These are phyloP conservation scores for Ascidia mentula DNA, from an alignment of 23 tunicate genomes.

Conservation along the genomic window DNA sequence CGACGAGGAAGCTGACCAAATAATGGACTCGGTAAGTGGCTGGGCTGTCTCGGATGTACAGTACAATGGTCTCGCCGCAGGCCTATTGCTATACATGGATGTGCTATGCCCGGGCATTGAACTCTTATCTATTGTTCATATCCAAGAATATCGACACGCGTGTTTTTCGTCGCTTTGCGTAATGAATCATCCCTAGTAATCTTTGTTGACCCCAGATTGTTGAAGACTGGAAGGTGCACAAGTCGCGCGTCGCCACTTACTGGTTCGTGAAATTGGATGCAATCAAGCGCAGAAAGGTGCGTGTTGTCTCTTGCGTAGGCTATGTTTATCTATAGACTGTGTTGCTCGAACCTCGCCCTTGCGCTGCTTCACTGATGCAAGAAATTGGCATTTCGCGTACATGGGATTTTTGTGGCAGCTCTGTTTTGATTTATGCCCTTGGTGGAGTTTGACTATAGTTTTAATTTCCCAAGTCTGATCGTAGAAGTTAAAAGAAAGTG, in stretches of 20 bases:
- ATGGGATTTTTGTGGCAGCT: too few relatives aligned
- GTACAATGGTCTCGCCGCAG: not conserved
- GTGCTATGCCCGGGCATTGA: not conserved
- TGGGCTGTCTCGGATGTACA: not conserved
- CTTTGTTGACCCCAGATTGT: slow-evolving; percentile 34
- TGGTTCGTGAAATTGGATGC: slow-evolving; percentile 89
- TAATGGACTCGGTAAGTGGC: slow-evolving; percentile 50
- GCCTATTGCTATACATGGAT: not conserved
- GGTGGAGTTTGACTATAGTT: too few relatives aligned
- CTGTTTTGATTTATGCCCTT: too few relatives aligned
- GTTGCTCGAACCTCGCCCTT: too few relatives aligned
- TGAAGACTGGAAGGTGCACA: slow-evolving; percentile 69
- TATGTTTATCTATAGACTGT: too few relatives aligned
- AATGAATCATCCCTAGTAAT: not conserved
- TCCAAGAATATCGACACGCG: not conserved
- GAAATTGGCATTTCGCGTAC: too few relatives aligned
- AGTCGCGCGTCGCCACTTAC: slow-evolving; percentile 66
- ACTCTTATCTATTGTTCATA: not conserved
- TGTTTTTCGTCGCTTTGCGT: too few relatives aligned
- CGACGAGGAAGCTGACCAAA: slow-evolving; percentile 55
- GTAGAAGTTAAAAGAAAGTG: too few relatives aligned
- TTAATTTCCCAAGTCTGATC: too few relatives aligned
- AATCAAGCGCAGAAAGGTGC: slow-evolving; percentile 68
- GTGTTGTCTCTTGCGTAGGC: too few relatives aligned
- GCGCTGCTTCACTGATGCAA: too few relatives aligned